Base-by-base conservation (phyloP, 2,113 vertebrate species). In the Sylvietta virens region DNA sequence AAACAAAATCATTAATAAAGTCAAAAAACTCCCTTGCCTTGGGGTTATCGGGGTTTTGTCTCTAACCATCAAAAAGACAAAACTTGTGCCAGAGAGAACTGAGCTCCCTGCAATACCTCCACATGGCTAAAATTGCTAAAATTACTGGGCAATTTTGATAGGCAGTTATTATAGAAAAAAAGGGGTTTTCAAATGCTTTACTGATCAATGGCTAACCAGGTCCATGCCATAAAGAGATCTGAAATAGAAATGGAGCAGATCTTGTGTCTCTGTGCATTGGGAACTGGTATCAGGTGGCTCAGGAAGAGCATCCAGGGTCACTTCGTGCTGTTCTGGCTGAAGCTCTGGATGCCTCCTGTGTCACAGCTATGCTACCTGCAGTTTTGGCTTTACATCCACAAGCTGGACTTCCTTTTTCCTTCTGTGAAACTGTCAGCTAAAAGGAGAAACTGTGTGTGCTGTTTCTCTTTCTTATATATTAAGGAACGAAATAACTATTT, bases 181-280 rank as follows among this genome's bases (percentile, higher is more conserved):
- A 62, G 26, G 14, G 53, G 40, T 78, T 42, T 71, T 88, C 70
- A 86, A 53, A 81, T 76, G 83, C 48, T 81, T 94, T 88, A 45
- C 84, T 90, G 83, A 70, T 93, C 92, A 93, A 19, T 66, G 83
- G 60, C 84, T 88, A 57, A 53, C 62, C 45, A 94, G 31, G 71
- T 45, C 44, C 40, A 58, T 56, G n/a, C 78, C 42, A 87, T 44
- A 66, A 91, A 69, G 73, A 92, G 64, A 57, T 66, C 61, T 81
- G 71, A 37, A 83, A 96, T 90, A 92, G 80, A 94, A 95, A 73
- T 94, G 2, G 54, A 90, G 82, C 78, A 90, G 53, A 69, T 91
- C 24, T 61, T 37, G 7, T 14, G 13, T 28, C 27, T 92, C 31
- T 61, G 40, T 93, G 65, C 66, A 62, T 87, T 82, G 56, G 65